Base-by-base conservation (phyloP, 92 coral and sea anemone genomes). In the Epizoanthus fatuus region DNA sequence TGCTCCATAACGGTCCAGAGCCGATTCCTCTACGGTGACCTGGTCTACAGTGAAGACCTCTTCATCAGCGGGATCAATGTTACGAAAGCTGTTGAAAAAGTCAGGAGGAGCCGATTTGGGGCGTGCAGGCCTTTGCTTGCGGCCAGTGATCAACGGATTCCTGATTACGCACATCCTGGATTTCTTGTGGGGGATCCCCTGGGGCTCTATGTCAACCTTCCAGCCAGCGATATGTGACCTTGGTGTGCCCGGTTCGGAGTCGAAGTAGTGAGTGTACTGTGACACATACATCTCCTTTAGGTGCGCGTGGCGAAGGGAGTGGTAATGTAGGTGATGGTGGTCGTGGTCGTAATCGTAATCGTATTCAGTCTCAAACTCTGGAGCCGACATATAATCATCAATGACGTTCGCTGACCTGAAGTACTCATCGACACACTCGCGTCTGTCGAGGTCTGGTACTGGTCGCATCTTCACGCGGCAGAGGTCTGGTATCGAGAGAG, bases 191-290 rank as follows among this genome's bases (percentile, higher is more conserved):
- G 98, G 98, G 80, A 92, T 87, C 29, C 92, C 95, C 52, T 92
- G 91, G 42, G 98, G 98, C 60, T 94, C 98, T 5, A 92, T 78
- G 81, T 93, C 98, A 56, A 87, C 92, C 87, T 90, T 95, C 98
- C 98, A 95, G 15, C 98, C 98, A 25, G 96, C 98, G 77, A 90
- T 93, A 69, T 95, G 98, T n/a, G 96, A 90, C 7, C 93, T 89
- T 56, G 98, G 98, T 47, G 80, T 90, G 58, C 69, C 88, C 12
- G 98, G 81, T 38, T 77, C 70, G 45, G 51, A 20, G 82, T 95
- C 96, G 66, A 95, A 95, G 65, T 90, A 85, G 40, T 93, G 98
- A 53, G 96, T 95, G 88, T 95, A 93, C 42, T 95, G 98, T 6
- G 98, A 86, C 63, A 92, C 89, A 65, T 95, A 95, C 98, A 95